Evolutionary conservation across 2,888 invertebrate species (phyloP).

Genomic region (Trachelus tabidus): DNA sequence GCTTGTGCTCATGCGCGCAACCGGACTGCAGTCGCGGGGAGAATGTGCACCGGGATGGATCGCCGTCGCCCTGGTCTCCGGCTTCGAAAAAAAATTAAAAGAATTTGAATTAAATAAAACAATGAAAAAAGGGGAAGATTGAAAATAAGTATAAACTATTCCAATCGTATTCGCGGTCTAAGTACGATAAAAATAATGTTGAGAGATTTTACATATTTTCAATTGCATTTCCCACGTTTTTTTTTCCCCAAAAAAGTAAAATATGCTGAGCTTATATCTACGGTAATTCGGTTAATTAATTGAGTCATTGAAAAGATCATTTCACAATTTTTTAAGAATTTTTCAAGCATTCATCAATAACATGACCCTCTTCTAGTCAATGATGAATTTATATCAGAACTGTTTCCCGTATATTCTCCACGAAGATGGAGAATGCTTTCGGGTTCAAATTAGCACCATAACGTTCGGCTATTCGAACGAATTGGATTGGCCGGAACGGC

Average conservation of each 20-base stretch:
- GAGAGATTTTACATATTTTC: neutral
- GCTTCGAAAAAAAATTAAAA: neutral
- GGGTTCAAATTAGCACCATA: conserved; percentile 21
- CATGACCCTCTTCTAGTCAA: neutral
- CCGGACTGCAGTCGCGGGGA: conserved; percentile 11
- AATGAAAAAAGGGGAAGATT: neutral
- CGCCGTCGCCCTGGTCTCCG: neutral
- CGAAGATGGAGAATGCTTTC: neutral
- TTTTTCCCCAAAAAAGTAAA: too few species aligned
- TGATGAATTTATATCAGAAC: neutral
- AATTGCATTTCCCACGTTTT: too few species aligned
- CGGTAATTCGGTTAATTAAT: neutral
- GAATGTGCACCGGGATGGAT: conserved; percentile 3
- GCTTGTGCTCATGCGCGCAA: conserved; percentile 9
- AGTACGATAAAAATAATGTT: neutral
- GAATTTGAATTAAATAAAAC: neutral
- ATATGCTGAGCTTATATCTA: too few species aligned
- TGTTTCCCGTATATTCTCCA: neutral
- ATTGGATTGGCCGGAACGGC: conserved; percentile 21
- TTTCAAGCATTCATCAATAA: neutral
- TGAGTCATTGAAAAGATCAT: neutral
- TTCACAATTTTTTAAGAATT: too few species aligned
- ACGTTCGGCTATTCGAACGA: conserved; percentile 18
- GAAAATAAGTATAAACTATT: neutral
- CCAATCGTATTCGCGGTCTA: neutral